A percentile compares a stretch with the other conserved stretches of the same genome.
phyloP scores from a whole-genome alignment of 2,113 vertebrate genomes.

The Gila orcuttii region DNA sequence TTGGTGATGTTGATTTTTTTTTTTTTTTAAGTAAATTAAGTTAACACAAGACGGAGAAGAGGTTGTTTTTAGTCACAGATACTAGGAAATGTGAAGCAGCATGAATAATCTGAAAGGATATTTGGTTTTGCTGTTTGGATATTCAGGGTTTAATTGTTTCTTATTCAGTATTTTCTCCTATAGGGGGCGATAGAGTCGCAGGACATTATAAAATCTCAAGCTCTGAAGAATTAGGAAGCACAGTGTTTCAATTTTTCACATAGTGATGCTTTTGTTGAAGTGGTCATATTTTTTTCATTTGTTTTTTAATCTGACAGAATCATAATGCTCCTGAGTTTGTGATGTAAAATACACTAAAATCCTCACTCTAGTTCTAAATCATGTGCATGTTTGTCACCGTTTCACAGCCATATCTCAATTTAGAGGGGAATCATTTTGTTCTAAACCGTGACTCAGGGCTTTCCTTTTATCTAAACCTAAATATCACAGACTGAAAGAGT shows the following conservation, averaged over 20 bases:
- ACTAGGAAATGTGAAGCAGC: not conserved
- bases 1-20: too few species aligned
- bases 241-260: not conserved
- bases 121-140: not conserved
- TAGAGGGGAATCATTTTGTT: not conserved
- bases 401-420: not conserved
- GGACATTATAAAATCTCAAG: not conserved
- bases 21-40: not conserved
- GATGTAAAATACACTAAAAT: too few species aligned
- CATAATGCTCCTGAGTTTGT: not conserved
- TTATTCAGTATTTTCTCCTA: not conserved
- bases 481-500: not conserved
- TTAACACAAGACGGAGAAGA: not conserved
- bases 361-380: not conserved
- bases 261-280: not conserved
- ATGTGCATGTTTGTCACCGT: not conserved
- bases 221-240: not conserved
- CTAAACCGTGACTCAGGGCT: not conserved
- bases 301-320: not conserved
- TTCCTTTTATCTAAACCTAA: not conserved
- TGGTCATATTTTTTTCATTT: not conserved
- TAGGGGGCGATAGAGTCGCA: constrained; percentile 32
- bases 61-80: not conserved
- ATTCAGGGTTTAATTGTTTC: not conserved
- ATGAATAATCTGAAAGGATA: not conserved